Conservation (phyloP, 2,888 invertebrate genomes). For the Chironomus riparius region DNA sequence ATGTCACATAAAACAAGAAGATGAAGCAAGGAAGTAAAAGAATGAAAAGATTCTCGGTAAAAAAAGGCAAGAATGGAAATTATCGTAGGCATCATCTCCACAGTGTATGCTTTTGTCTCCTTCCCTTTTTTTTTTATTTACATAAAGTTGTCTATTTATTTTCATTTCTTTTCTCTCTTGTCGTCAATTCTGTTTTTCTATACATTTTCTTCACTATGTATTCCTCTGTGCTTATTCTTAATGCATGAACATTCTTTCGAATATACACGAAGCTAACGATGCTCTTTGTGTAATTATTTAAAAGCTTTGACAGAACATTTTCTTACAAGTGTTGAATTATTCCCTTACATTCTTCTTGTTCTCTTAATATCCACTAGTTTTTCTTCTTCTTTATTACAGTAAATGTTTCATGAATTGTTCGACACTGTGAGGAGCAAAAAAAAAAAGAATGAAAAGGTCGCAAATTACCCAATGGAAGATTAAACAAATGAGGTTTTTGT, state of each 20-base stretch:
- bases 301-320: background rate
- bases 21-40: background rate
- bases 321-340: no score
- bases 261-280: background rate
- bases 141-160: slow-evolving; percentile 11
- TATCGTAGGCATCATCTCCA: background rate
- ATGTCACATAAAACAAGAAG: background rate
- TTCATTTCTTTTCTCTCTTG: background rate
- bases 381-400: no score
- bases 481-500: no score
- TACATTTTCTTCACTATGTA: background rate
- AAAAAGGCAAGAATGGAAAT: background rate
- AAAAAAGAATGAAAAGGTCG: no score
- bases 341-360: no score
- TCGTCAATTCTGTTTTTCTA: background rate
- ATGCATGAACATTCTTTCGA: background rate
- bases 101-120: background rate
- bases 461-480: no score
- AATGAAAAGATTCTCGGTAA: background rate
- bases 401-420: no score
- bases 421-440: no score
- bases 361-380: no score
- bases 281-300: slow-evolving; percentile 15
- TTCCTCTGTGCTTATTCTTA: background rate
- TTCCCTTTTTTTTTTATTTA: slow-evolving; percentile 4